Evolutionary conservation across 2,888 invertebrate species (phyloP).

Genomic region (Lasioglossum figueresi): DNA sequence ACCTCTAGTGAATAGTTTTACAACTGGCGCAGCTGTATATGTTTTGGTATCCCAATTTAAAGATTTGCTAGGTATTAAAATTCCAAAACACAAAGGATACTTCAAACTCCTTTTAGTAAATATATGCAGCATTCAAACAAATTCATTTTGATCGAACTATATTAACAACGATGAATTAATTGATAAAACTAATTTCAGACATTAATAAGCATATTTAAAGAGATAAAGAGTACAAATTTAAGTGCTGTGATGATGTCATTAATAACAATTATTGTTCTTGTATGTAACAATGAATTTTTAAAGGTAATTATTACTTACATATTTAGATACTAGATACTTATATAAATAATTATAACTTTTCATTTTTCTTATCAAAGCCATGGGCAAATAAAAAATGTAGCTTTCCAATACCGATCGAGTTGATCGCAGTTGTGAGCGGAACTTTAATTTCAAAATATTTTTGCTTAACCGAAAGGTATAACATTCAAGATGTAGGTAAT

Average conservation of each 20-base stretch:
- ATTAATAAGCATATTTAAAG: constrained; percentile 86
- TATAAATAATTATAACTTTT: constrained; percentile 28
- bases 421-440: constrained; percentile 89
- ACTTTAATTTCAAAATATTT: constrained; percentile 88
- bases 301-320: constrained; percentile 83
- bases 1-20: constrained; percentile 94
- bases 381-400: constrained; percentile 86
- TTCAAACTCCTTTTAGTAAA: constrained; percentile 87
- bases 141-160: not conserved
- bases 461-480: constrained; percentile 85
- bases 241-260: constrained; percentile 87
- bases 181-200: constrained; percentile 84
- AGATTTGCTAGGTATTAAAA: constrained; percentile 86
- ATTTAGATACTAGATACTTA: not conserved
- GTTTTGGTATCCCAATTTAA: constrained; percentile 92
- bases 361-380: constrained; percentile 84
- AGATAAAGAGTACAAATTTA: constrained; percentile 86
- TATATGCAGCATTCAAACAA: constrained; percentile 71
- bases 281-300: constrained; percentile 87
- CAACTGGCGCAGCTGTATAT: constrained; percentile 94
- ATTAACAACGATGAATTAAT: constrained; percentile 26
- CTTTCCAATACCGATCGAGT: constrained; percentile 91
- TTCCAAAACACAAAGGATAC: constrained; percentile 86
- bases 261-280: constrained; percentile 86
- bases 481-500: constrained; percentile 87